Percentiles rank a stretch among this genome's conserved stretches.
Conservation (phyloP, 1,140 invertebrate genomes). For the Armadillidium nasatum region DNA sequence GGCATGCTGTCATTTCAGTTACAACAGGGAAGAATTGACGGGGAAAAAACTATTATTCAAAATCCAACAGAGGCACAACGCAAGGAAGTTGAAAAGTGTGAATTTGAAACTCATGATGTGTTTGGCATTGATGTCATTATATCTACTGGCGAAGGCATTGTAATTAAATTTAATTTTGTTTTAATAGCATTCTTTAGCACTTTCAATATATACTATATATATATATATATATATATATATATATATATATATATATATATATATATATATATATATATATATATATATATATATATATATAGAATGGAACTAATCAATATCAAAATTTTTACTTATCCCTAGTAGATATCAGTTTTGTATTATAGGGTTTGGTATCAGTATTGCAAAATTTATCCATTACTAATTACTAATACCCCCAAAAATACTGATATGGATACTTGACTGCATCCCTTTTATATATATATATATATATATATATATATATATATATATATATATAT, state of each 20-base stretch:
- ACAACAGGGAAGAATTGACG: conserved; percentile 89
- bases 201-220: too few relatives aligned
- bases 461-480: too few relatives aligned
- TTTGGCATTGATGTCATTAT: conserved; percentile 98
- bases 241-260: not conserved
- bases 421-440: too few relatives aligned
- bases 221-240: not conserved
- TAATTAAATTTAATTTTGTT: conserved; percentile 47
- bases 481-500: too few relatives aligned
- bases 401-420: too few relatives aligned
- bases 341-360: too few relatives aligned
- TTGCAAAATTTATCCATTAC: too few relatives aligned
- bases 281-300: not conserved
- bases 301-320: too few relatives aligned
- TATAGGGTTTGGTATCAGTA: too few relatives aligned
- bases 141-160: conserved; percentile 83
- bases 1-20: conserved; percentile 98
- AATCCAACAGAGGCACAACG: conserved; percentile 96
- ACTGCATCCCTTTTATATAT: too few relatives aligned
- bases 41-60: conserved; percentile 97
- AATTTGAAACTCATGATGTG: conserved; percentile 93
- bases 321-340: too few relatives aligned
- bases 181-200: not conserved
- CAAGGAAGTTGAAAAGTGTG: conserved; percentile 96
- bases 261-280: not conserved